Percentiles rank a stretch among this genome's conserved stretches.
Conservation (phyloP, 1,140 invertebrate species). For the Stenopsyche tienmushanensis region DNA sequence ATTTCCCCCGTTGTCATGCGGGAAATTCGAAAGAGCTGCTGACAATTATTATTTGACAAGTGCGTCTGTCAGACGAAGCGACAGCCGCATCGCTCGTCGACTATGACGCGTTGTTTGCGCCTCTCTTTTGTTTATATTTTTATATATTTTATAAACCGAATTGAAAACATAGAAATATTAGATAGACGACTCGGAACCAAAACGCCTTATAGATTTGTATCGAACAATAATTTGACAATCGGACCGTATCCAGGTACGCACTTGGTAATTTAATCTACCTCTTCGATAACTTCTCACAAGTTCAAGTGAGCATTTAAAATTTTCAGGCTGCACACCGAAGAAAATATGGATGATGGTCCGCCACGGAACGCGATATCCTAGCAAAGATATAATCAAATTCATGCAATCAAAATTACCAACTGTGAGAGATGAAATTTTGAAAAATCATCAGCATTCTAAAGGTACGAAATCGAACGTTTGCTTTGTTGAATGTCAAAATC, state of each 20-base stretch:
- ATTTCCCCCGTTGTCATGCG: too few species aligned
- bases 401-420: conserved; percentile 55
- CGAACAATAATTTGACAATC: conserved; percentile 57
- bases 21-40: too few species aligned
- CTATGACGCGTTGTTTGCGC: too few species aligned
- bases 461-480: conserved; percentile 25
- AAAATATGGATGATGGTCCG: conserved; percentile 68
- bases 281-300: background rate
- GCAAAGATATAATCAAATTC: conserved; percentile 53
- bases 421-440: conserved; percentile 56
- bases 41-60: too few species aligned
- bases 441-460: conserved; percentile 24
- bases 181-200: conserved; percentile 54
- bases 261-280: too few species aligned
- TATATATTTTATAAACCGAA: too few species aligned
- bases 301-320: background rate
- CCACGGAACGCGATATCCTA: conserved; percentile 69
- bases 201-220: conserved; percentile 63
- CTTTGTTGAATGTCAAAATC: background rate
- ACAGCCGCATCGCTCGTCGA: too few species aligned
- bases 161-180: too few species aligned
- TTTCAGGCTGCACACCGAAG: conserved; percentile 58
- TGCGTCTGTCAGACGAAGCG: too few species aligned
- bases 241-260: conserved; percentile 59
- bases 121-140: too few species aligned